Percentiles rank a stretch among this genome's conserved stretches.
Conservation (phyloP, 2,113 vertebrate species). For the Neogale vison region DNA sequence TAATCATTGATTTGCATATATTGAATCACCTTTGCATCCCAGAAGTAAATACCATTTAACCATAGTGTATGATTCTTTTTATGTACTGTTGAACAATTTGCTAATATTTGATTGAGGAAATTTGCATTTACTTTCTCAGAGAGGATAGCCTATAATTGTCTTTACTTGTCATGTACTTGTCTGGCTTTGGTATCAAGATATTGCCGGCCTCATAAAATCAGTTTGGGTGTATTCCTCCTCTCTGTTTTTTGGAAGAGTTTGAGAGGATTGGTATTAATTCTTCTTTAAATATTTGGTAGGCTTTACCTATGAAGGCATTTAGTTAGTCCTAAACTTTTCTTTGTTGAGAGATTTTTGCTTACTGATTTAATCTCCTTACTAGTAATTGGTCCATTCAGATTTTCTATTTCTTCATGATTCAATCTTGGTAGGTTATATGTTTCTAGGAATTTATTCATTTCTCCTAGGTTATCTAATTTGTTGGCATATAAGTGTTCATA, state of each 20-base stretch:
- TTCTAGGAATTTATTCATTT: background rate
- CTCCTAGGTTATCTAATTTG: background rate
- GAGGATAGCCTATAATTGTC: background rate
- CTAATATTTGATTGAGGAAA: background rate
- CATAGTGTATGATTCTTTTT: background rate
- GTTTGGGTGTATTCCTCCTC: background rate
- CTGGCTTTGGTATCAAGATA: background rate
- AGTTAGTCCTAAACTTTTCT: background rate
- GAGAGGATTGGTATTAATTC: background rate
- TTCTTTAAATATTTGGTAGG: background rate
- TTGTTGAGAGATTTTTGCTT: background rate
- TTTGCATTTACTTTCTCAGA: background rate
- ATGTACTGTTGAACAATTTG: background rate
- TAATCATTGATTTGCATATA: background rate
- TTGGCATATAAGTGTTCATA: background rate
- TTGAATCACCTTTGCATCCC: background rate
- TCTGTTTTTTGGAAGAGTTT: background rate
- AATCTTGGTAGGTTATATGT: background rate
- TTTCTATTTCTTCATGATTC: background rate
- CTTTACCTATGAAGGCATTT: background rate
- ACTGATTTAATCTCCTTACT: background rate
- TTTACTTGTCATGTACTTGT: background rate
- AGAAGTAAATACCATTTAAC: background rate
- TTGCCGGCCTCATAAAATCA: background rate
- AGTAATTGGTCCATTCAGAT: background rate